Evolutionary conservation across 1,140 invertebrate genomes (phyloP).

Genomic region (Bombyx mandarina): DNA sequence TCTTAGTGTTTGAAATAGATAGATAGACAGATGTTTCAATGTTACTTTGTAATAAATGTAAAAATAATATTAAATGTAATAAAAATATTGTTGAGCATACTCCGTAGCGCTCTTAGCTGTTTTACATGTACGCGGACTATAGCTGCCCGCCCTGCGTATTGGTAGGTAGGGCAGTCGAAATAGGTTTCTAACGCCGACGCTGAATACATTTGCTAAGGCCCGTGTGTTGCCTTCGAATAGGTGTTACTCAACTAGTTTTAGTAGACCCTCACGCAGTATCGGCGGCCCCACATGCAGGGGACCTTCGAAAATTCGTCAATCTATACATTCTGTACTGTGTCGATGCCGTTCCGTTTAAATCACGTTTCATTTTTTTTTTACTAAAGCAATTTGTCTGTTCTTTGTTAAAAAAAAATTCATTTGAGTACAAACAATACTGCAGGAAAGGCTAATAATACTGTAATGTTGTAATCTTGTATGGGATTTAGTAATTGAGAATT

Average conservation of each 20-base stretch:
- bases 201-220: slow-evolving; percentile 54
- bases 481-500: no score
- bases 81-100: slow-evolving; percentile 40
- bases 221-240: slow-evolving; percentile 44
- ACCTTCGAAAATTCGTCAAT: slow-evolving; percentile 5
- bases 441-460: no score
- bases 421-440: no score
- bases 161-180: slow-evolving; percentile 57
- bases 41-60: no score
- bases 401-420: no score
- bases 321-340: slow-evolving; percentile 14
- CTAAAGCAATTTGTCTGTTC: neutral
- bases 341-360: slow-evolving; percentile 33
- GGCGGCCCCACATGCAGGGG: slow-evolving; percentile 7
- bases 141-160: slow-evolving; percentile 55
- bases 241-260: slow-evolving; percentile 9
- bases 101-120: slow-evolving; percentile 37
- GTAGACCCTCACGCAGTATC: slow-evolving; percentile 1
- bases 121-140: slow-evolving; percentile 66
- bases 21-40: no score
- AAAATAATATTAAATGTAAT: neutral
- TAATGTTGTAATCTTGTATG: no score
- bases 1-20: no score
- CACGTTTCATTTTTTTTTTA: slow-evolving; percentile 39
- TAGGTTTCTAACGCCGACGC: slow-evolving; percentile 57